Evolutionary conservation across 2,113 vertebrate species (phyloP).

Genomic region (Felis catus): F.catus_Fca126_mat1.0 CM031425.1:59075501-59076000

Average conservation of each 20-base stretch:
- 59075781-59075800: background rate
- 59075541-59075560: background rate
- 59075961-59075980: background rate
- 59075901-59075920: rapidly evolving
- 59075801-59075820: too few relatives aligned
- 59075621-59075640: background rate
- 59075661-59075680: background rate
- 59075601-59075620: background rate
- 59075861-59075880: background rate
- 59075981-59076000: background rate
- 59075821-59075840: background rate
- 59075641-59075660: background rate
- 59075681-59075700: background rate
- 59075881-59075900: rapidly evolving
- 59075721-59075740: background rate
- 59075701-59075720: background rate
- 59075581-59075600: background rate
- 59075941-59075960: background rate
- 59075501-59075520: background rate
- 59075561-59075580: rapidly evolving
- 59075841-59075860: too few relatives aligned
- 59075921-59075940: background rate
- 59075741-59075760: background rate
- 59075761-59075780: background rate
- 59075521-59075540: background rate